These are phyloP conservation scores for Stenotaenia linearis DNA, from an alignment of 2,888 invertebrate genomes.

Conservation along the genomic window DNA sequence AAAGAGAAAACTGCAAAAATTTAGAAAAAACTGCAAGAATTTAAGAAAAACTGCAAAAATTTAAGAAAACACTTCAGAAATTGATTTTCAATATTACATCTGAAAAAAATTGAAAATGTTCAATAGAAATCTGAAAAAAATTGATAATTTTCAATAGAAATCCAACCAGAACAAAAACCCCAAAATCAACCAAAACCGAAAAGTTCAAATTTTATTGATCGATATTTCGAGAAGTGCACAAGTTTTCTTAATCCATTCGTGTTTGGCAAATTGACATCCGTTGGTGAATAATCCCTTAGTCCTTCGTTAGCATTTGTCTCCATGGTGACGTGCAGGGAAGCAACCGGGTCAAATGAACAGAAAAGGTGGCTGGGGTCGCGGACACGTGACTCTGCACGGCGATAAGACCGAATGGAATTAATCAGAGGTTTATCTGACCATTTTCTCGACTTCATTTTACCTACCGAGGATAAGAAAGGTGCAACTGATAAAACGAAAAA, in stretches of 20 bases:
- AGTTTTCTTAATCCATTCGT: not conserved
- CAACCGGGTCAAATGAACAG: not conserved
- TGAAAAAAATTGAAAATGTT: too few relatives aligned
- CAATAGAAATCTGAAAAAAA: too few relatives aligned
- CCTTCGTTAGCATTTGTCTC: not conserved
- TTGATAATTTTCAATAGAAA: too few relatives aligned
- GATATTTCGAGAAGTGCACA: not conserved
- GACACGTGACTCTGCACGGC: not conserved
- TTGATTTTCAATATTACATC: too few relatives aligned
- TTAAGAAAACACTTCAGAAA: too few relatives aligned
- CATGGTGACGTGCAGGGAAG: not conserved
- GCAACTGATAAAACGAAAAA: not conserved
- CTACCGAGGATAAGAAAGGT: not conserved
- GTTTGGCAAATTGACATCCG: constrained; percentile 1
- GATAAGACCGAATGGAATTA: not conserved
- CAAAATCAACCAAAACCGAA: not conserved
- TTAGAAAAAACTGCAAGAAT: too few relatives aligned
- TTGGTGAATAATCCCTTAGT: not conserved
- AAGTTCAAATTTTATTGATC: not conserved
- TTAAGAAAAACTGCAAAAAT: too few relatives aligned
- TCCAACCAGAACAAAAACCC: too few relatives aligned
- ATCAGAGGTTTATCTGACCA: not conserved
- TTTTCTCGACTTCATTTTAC: not conserved
- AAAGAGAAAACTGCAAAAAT: too few relatives aligned
- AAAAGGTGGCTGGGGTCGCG: not conserved